Percentiles rank a stretch among this genome's conserved stretches.
Conservation (phyloP, 2,113 vertebrate species). For the Eurystomus gularis region DNA sequence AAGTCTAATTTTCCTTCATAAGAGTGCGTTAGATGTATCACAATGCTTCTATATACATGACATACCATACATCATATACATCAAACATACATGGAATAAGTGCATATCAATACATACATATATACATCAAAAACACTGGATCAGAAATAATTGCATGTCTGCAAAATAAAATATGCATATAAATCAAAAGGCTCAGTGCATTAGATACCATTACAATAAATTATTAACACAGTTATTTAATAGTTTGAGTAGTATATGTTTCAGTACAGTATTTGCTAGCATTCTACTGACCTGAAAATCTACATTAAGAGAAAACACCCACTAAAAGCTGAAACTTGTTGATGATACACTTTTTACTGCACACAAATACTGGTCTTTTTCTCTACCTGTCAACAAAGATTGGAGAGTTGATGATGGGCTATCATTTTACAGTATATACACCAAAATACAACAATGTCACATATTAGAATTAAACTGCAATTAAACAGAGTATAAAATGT, state of each 20-base stretch:
- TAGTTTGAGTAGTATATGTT: slow-evolving; percentile 57
- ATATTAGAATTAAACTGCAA: background rate
- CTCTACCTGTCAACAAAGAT: background rate
- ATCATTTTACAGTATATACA: slow-evolving; percentile 11
- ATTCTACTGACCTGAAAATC: slow-evolving; percentile 44
- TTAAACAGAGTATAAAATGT: background rate
- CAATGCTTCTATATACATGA: slow-evolving; percentile 60
- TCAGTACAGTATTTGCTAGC: slow-evolving; percentile 55
- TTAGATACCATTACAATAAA: slow-evolving; percentile 69
- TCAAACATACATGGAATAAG: slow-evolving; percentile 32
- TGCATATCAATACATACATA: slow-evolving; percentile 59
- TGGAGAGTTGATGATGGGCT: background rate
- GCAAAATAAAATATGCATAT: slow-evolving; percentile 70
- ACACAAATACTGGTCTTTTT: slow-evolving; percentile 20
- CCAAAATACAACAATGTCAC: background rate
- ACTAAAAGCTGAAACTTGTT: slow-evolving; percentile 39
- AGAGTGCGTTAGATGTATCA: slow-evolving; percentile 36
- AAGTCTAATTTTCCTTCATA: slow-evolving; percentile 19
- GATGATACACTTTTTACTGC: slow-evolving; percentile 29
- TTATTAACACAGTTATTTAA: slow-evolving; percentile 58
- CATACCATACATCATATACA: slow-evolving; percentile 25
- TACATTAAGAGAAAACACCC: slow-evolving; percentile 19
- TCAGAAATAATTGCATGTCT: slow-evolving; percentile 72
- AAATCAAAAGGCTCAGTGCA: slow-evolving; percentile 69
- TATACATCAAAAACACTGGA: slow-evolving; percentile 63